These are phyloP conservation scores for Latrodectus hesperus DNA, from an alignment of 2,888 invertebrate genomes.

Conservation along the genomic window DNA sequence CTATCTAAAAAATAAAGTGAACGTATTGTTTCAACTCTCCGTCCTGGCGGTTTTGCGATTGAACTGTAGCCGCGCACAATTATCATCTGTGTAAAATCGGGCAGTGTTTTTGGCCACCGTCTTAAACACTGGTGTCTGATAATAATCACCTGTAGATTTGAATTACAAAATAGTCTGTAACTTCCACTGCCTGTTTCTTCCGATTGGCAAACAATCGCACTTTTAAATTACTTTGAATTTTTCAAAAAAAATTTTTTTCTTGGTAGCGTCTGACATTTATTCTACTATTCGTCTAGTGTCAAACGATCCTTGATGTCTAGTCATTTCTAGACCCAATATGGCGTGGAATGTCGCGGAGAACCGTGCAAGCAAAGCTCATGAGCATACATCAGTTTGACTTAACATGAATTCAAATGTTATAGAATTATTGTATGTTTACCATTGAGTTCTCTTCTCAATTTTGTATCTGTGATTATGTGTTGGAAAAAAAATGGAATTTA, in stretches of 20 bases:
- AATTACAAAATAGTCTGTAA: slow-evolving; percentile 4
- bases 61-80: slow-evolving; percentile 65
- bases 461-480: slow-evolving; percentile 48
- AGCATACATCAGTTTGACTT: slow-evolving; percentile 32
- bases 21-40: slow-evolving; percentile 19
- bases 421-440: slow-evolving; percentile 29
- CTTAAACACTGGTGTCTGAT: not conserved
- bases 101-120: slow-evolving; percentile 3
- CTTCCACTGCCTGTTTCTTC: slow-evolving; percentile 14
- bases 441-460: slow-evolving; percentile 40
- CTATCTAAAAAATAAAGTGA: slow-evolving; percentile 7
- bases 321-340: slow-evolving; percentile 54
- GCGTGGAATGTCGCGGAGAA: slow-evolving; percentile 43
- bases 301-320: slow-evolving; percentile 45
- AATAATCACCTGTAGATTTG: not conserved
- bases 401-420: slow-evolving; percentile 42
- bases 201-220: slow-evolving; percentile 15
- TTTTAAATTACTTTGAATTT: slow-evolving; percentile 15
- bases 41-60: slow-evolving; percentile 47
- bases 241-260: slow-evolving; percentile 6
- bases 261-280: not conserved
- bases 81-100: slow-evolving; percentile 27
- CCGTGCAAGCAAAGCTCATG: slow-evolving; percentile 31
- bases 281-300: slow-evolving; percentile 44
- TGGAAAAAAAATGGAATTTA: not conserved